Conservation (phyloP, 2,888 invertebrate genomes). For the Villa cingulata region DNA sequence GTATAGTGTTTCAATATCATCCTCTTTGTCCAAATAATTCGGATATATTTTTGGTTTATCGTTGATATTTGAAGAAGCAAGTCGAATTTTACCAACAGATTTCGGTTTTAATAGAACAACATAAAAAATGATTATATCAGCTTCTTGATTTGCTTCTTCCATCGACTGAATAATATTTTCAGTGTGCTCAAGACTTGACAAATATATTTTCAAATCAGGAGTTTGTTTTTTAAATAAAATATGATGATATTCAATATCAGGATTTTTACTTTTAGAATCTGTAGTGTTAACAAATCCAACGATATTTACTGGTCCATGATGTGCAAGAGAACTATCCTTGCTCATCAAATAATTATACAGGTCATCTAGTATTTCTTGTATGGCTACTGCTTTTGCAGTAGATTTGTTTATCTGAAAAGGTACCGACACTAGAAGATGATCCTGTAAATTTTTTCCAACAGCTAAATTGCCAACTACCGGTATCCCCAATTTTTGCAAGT, state of each 20-base stretch:
- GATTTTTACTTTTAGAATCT: slow-evolving; percentile 21
- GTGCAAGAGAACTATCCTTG: neutral
- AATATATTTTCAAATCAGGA: slow-evolving; percentile 15
- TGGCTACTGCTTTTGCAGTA: slow-evolving; percentile 12
- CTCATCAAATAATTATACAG: slow-evolving; percentile 33
- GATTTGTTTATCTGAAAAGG: slow-evolving; percentile 32
- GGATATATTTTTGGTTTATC: slow-evolving; percentile 43
- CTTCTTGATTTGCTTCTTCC: slow-evolving; percentile 2
- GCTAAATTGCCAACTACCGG: slow-evolving; percentile 18
- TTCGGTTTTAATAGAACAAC: slow-evolving; percentile 29
- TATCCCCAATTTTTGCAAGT: slow-evolving; percentile 17
- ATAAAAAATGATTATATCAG: slow-evolving; percentile 8
- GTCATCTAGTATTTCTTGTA: slow-evolving; percentile 23
- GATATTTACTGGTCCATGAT: neutral
- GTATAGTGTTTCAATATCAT: slow-evolving; percentile 33
- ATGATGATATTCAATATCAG: slow-evolving; percentile 41
- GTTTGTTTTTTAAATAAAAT: slow-evolving; percentile 24
- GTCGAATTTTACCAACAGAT: slow-evolving; percentile 37
- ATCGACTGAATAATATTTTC: slow-evolving; percentile 22
- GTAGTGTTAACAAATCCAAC: slow-evolving; percentile 4
- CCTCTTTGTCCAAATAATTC: slow-evolving; percentile 39
- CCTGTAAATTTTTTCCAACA: slow-evolving; percentile 66
- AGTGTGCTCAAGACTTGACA: slow-evolving; percentile 27
- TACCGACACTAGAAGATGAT: slow-evolving; percentile 50
- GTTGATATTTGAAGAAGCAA: slow-evolving; percentile 38